These are phyloP conservation scores for Nasonovia ribisnigri DNA, from an alignment of 2,888 invertebrate genomes.

Conservation along the genomic window DNA sequence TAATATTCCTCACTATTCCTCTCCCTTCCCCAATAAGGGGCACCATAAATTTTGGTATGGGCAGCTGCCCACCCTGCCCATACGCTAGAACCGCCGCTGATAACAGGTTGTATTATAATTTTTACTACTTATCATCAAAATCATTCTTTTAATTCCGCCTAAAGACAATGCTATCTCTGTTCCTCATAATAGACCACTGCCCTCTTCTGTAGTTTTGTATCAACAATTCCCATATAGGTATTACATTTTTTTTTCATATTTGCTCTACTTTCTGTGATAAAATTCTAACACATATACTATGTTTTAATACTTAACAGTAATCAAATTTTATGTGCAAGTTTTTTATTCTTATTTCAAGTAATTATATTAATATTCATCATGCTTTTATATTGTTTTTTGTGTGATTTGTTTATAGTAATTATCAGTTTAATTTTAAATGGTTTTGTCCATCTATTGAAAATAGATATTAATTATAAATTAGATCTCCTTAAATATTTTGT, in stretches of 20 bases:
- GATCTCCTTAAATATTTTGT: too few relatives aligned
- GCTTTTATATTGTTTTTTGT: neutral
- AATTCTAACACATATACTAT: neutral
- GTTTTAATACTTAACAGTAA: neutral
- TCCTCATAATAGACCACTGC: neutral
- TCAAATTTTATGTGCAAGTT: neutral
- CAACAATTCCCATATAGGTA: neutral
- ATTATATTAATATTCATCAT: neutral
- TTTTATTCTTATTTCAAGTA: neutral
- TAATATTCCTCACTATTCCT: too few relatives aligned
- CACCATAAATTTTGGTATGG: too few relatives aligned
- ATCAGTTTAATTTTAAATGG: neutral
- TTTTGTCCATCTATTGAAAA: neutral
- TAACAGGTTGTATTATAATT: neutral
- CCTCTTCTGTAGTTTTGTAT: neutral
- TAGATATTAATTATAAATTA: neutral
- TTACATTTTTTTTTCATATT: neutral
- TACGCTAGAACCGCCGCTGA: too few relatives aligned
- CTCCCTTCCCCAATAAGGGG: too few relatives aligned
- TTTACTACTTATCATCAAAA: neutral
- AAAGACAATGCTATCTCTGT: neutral
- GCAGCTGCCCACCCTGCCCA: too few relatives aligned
- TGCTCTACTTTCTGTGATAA: neutral
- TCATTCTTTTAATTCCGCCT: neutral
- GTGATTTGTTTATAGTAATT: neutral